Evolutionary conservation across 1,140 invertebrate species (phyloP), one percentile per base, ranked within the genome.

Genomic region (Oryctes rhinoceros): DNA sequence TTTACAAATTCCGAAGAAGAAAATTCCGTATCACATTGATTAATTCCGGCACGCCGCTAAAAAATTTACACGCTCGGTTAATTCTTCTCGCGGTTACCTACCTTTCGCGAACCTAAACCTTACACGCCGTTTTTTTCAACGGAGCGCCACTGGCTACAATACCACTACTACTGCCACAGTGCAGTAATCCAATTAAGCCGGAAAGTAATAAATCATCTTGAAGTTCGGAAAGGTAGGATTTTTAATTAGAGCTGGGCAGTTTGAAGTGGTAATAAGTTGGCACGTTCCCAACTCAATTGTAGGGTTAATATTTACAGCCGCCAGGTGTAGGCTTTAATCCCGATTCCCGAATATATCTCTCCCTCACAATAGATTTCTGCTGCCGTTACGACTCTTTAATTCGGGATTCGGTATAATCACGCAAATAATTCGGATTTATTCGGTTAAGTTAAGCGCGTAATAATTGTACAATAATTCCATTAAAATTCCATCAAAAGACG

Each of bases 231-330:
- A 76, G 75, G 37, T 76, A 76, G 65, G 75, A 76, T 76, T 76
- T 76, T 76, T 76, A 76, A 76, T 76, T 76, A 76, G 75, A 47
- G 47, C 39, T 49, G 75, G 75, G 75, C 75, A 76, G 75, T 76
- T 76, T 76, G 75, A 76, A 76, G 75, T 76, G 75, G 37, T 76
- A 76, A 76, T 76, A 76, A 76, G 75, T 76, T 76, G 75, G 75
- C 75, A 76, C 75, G 47, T 39, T 76, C 75, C 75, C 75, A 76
- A 76, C 35, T 76, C 75, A 76, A 76, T 76, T 76, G 75, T 37
- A 15, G 75, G 47, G 75, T 76, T 76, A 76, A 76, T 76, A 76
- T 76, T 76, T 76, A 76, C 37, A 48, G 39, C 75, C 44, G 75
- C 75, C 75, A 76, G 75, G 75, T 76, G 75, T 47, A 76, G 65